Evolutionary conservation across 2,888 invertebrate species (phyloP).

Genomic region (Plusia festucae): DNA sequence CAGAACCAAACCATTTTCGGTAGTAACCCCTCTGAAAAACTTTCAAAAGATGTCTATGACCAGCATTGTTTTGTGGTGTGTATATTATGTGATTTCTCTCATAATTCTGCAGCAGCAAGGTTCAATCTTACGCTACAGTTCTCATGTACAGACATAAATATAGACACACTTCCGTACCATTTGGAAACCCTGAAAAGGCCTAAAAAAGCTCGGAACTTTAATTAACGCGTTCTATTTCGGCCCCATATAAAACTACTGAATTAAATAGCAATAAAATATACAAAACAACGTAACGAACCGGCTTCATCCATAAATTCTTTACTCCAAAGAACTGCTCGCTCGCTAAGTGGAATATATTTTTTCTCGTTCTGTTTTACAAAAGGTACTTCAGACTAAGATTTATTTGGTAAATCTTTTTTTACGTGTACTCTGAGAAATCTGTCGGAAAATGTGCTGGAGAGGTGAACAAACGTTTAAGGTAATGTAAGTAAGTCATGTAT

Average conservation of each 20-base stretch:
- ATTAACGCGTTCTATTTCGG: slow-evolving; percentile 3
- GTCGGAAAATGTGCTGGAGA: neutral
- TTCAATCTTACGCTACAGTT: too few species aligned
- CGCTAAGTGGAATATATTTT: slow-evolving; percentile 44
- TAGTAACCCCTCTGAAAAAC: too few species aligned
- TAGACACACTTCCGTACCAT: neutral
- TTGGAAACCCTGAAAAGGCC: neutral
- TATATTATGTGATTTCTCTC: too few species aligned
- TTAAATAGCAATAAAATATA: slow-evolving; percentile 18
- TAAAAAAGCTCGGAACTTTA: slow-evolving; percentile 3
- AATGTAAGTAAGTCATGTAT: neutral
- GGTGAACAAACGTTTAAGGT: neutral
- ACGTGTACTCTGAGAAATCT: neutral
- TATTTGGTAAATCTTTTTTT: slow-evolving; percentile 23
- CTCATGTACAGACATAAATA: neutral
- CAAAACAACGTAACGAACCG: slow-evolving; percentile 15
- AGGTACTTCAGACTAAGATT: slow-evolving; percentile 30
- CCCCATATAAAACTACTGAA: slow-evolving; percentile 5
- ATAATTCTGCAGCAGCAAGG: too few species aligned
- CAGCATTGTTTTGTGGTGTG: too few species aligned
- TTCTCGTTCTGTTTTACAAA: slow-evolving; percentile 41
- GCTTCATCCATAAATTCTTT: slow-evolving; percentile 30
- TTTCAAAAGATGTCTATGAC: too few species aligned
- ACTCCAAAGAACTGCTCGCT: slow-evolving; percentile 26
- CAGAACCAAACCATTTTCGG: too few species aligned